These are phyloP conservation scores for Rosalia funebris DNA, from an alignment of 2,888 invertebrate species.

Conservation along the genomic window DNA sequence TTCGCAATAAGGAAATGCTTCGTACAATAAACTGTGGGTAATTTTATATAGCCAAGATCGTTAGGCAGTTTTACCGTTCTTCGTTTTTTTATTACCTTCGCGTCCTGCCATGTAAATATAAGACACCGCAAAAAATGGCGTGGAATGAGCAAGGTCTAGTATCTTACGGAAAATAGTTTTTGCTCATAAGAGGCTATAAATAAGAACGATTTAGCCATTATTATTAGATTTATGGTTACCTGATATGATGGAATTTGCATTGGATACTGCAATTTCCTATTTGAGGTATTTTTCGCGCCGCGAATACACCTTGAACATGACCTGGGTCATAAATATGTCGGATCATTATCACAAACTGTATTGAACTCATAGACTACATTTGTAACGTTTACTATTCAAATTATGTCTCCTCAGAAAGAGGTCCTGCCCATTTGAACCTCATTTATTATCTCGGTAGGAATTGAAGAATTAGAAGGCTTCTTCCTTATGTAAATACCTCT, in stretches of 20 bases:
- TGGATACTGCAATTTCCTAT: background rate
- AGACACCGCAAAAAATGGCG: background rate
- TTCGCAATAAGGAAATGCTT: constrained; percentile 34
- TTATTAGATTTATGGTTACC: background rate
- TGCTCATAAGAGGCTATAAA: background rate
- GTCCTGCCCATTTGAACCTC: too few species aligned
- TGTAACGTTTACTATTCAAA: too few species aligned
- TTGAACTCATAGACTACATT: too few species aligned
- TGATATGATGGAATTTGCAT: background rate
- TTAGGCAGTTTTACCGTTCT: constrained; percentile 22
- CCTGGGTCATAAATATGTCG: background rate
- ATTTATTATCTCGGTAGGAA: too few species aligned
- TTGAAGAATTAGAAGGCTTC: too few species aligned
- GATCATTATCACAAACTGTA: background rate
- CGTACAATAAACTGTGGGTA: constrained; percentile 13
- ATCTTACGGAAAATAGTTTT: background rate
- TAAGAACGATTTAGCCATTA: background rate
- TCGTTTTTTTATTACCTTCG: background rate
- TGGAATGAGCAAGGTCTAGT: background rate
- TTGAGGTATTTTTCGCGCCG: background rate
- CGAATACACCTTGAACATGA: background rate
- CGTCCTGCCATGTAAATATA: background rate
- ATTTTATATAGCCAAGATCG: constrained; percentile 14
- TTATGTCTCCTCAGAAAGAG: too few species aligned
- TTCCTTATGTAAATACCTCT: too few species aligned